Conservation (phyloP, 2,113 vertebrate genomes). For the Nestor notabilis region DNA sequence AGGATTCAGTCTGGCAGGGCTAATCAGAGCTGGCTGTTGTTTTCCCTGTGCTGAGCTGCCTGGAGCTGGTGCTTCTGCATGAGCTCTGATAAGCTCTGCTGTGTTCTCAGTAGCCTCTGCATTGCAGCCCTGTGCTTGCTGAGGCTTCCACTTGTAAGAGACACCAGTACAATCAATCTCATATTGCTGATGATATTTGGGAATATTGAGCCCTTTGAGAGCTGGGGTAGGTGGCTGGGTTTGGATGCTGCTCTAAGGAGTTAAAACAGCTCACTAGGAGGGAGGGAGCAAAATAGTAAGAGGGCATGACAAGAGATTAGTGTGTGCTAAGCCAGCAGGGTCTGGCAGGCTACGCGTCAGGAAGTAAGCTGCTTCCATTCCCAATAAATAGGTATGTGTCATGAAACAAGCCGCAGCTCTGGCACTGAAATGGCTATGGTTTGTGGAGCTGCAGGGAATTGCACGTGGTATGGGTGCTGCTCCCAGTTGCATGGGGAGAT, state of each 20-base stretch:
- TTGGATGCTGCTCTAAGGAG: background rate
- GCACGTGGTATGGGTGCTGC: accelerated
- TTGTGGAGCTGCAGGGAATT: background rate
- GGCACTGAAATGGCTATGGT: background rate
- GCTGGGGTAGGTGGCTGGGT: background rate
- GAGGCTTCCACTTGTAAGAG: background rate
- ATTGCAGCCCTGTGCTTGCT: background rate
- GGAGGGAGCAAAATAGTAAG: background rate
- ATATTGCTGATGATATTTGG: accelerated
- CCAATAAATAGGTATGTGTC: background rate
- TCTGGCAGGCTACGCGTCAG: background rate
- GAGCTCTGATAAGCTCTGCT: background rate
- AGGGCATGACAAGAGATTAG: slow-evolving; percentile 25
- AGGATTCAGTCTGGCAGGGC: background rate
- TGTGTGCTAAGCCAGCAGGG: background rate
- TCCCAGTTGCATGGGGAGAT: background rate
- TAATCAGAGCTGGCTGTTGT: background rate
- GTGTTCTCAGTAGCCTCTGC: background rate
- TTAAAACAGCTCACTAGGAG: background rate
- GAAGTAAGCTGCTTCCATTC: background rate
- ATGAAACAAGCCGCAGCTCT: background rate
- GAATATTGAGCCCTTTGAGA: background rate
- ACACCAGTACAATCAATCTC: accelerated
- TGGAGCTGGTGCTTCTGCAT: background rate
- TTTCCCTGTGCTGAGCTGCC: background rate